Percentiles rank a stretch among this genome's conserved stretches.
These are phyloP conservation scores for Oxyteleia sp. DNA, from an alignment of 2,888 invertebrate genomes.

Conservation along the genomic window DNA sequence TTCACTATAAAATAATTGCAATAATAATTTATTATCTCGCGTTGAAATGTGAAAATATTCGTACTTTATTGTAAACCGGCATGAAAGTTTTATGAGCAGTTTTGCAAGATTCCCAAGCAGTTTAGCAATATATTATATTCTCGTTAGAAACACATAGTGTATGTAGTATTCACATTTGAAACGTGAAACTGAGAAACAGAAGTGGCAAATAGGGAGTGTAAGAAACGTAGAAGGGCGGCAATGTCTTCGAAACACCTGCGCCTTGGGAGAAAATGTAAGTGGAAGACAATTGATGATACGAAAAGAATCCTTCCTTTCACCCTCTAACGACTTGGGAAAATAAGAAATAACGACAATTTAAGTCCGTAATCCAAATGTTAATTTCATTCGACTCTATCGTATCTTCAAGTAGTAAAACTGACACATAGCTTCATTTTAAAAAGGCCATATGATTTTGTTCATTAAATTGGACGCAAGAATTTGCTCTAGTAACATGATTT, in stretches of 20 bases:
- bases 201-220: conserved; percentile 55
- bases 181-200: conserved; percentile 44
- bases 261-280: conserved; percentile 74
- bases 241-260: conserved; percentile 79
- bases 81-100: conserved; percentile 47
- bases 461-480: too few species aligned
- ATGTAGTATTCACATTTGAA: conserved; percentile 62
- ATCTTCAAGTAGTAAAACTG: background rate
- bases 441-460: conserved; percentile 2
- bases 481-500: too few species aligned
- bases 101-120: conserved; percentile 21
- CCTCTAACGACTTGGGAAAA: background rate
- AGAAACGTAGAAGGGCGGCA: conserved; percentile 61
- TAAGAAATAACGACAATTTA: background rate
- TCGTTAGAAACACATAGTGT: conserved; percentile 72
- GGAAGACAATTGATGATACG: conserved; percentile 78
- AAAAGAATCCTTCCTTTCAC: conserved; percentile 66
- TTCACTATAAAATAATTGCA: too few species aligned
- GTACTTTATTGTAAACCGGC: conserved; percentile 43
- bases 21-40: too few species aligned
- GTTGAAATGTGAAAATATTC: conserved; percentile 7
- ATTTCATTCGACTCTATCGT: conserved; percentile 7
- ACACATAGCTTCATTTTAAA: conserved; percentile 9
- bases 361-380: background rate
- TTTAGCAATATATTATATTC: conserved; percentile 73